Conservation (phyloP, 2,113 vertebrate genomes). For the Calypte anna region DNA sequence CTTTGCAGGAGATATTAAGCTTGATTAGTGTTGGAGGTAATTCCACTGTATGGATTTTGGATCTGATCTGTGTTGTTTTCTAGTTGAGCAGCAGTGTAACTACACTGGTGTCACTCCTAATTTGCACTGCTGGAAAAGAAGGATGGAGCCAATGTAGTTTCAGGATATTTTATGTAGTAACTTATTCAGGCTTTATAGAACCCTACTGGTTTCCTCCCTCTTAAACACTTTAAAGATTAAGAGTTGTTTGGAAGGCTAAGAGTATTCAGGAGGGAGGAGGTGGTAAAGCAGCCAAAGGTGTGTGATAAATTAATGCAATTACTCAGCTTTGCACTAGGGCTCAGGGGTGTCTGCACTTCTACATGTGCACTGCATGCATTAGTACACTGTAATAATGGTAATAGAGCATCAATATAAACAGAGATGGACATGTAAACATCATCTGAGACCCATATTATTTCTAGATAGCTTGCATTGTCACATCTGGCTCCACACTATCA, state of each 20-base stretch:
- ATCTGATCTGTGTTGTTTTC: background rate
- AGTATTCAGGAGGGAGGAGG: background rate
- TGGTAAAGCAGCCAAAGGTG: background rate
- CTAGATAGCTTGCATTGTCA: background rate
- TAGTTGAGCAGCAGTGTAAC: background rate
- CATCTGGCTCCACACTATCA: conserved; percentile 9
- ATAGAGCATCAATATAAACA: background rate
- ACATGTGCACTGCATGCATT: background rate
- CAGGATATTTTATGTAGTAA: background rate
- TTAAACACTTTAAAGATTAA: background rate
- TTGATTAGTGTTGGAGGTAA: background rate
- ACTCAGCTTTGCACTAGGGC: background rate
- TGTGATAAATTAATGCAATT: conserved; percentile 30
- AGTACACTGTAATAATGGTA: background rate
- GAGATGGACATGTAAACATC: background rate
- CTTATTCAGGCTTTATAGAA: conserved; percentile 16
- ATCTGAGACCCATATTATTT: conserved; percentile 14
- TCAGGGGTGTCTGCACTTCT: background rate
- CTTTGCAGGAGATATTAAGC: background rate
- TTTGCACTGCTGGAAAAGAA: background rate
- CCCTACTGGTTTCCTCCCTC: background rate
- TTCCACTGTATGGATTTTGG: background rate
- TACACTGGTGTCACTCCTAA: background rate
- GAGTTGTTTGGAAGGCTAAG: background rate
- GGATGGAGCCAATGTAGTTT: background rate